Evolutionary conservation across 2,113 vertebrate species (phyloP), one percentile per base, ranked within the genome.

Genomic region (Campylomormyrus numenius): DNA sequence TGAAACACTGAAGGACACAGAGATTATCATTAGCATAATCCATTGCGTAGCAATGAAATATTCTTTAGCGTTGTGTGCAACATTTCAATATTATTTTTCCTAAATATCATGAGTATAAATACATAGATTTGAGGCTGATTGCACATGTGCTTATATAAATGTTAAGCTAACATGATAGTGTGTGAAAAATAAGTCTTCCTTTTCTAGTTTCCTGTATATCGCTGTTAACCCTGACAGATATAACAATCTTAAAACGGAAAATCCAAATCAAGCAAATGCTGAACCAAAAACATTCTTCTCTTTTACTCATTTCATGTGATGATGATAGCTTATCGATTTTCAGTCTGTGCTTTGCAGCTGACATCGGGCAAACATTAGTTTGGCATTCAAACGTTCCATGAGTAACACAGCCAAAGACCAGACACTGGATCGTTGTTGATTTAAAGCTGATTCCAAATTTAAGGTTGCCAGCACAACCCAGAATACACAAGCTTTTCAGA

Each of bases 301-400:
- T 45, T 83, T 45, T 19, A 45, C 39, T 8, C 62, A 83, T 83
- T 39, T 45, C 39, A 45, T 42, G 19, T 45, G 77, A 45, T 42
- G 77, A 83, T 70, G 10, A 70, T 27, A 70, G 10, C 15, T 83
- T 45, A 83, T 42, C 39, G 42, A 45, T 83, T 83, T 83, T 24
- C 77, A 83, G 17, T 83, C 39, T 39, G 42, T 83, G 77, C 42
- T 83, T 45, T 45, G 42, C 19, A 83, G 19, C 77, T 17, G 77
- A 83, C 77, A 83, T 83, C 39, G 80, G 80, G 21, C 45, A 85
- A 48, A 85, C 42, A n/a, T 85, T 85, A 45, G 80, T 85, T 85
- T 21, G 42, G 39, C 35, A 48, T 85, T 85, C 42, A 85, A 46
- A 85, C 15, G 19, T 46, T 85, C 42, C 39, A 48, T 42, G 45